Evolutionary conservation across 1,140 invertebrate genomes (phyloP), one percentile per base, ranked within the genome.

Genomic region (Drosophila biarmipes): DNA sequence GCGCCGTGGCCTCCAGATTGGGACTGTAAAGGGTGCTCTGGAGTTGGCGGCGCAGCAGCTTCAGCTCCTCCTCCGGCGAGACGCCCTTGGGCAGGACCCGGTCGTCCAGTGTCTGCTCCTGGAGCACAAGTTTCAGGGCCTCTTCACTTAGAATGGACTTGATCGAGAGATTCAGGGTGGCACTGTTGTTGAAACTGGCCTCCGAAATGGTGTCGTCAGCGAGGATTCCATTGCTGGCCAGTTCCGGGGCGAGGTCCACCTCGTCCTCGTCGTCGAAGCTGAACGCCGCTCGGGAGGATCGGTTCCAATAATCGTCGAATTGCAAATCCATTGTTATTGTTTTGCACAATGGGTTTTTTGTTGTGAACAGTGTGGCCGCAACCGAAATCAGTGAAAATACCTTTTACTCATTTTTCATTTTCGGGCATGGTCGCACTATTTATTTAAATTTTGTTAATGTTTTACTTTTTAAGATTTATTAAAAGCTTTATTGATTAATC

Each of bases 251-350:
- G 3, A 51, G 37, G 19, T 57, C 86, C 38, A 61, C 53, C 17
- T 90, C 90, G 2, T 90, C 84, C 15, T 91, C 90, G 17, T 92
- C 91, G 35, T 92, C 91, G 43, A 92, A 92, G 51, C 90, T 92
- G 27, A 92, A 92, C 6, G 90, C 90, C 8, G 78, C 80, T 10
- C 78, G 78, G 6, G 89, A 72, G 4, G 91, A 92, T 42, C 82
- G 78, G 51, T 91, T 92, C 91, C 91, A 92, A 69, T 91, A 92
- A 42, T 74, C 87, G 19, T 79, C 58, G 34, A 74, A 53, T 48
- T 86, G 80, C 2, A 54, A 48, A 11, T 78, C 67, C 63, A 79
- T 78, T 69, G 10, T 31, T 35, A 14, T 10, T 11, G 7, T 15
- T 7, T 1, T 19, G 8, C 15, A 1, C 2, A 4, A n/a, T 19